phyloP scores from a whole-genome alignment of 1,140 invertebrate genomes.

The Platyscapa corneri region DNA sequence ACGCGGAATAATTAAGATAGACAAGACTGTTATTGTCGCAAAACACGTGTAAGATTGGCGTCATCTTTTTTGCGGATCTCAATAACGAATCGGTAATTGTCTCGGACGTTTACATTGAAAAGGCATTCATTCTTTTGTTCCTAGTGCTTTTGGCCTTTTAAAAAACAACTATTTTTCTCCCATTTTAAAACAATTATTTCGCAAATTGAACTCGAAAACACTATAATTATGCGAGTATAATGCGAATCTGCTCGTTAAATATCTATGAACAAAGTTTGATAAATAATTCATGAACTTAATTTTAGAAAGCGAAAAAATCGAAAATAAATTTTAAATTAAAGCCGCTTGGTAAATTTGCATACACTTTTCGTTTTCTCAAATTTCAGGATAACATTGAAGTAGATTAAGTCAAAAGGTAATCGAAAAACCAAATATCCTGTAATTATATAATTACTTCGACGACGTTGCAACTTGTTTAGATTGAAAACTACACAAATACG shows the following conservation, averaged over 20 bases:
- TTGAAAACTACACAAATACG: too few relatives aligned
- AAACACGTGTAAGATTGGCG: too few relatives aligned
- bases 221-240: background rate
- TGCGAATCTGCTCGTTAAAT: constrained; percentile 14
- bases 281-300: constrained; percentile 11
- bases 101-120: too few relatives aligned
- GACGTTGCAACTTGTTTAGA: background rate
- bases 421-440: background rate
- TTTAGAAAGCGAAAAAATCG: background rate
- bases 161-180: too few relatives aligned
- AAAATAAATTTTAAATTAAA: background rate
- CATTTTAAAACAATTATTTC: background rate
- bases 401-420: background rate
- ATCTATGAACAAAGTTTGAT: background rate
- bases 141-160: too few relatives aligned
- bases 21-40: too few relatives aligned
- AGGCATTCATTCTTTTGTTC: too few relatives aligned
- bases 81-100: too few relatives aligned
- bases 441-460: background rate
- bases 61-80: too few relatives aligned
- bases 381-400: background rate
- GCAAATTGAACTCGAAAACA: background rate
- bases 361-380: background rate
- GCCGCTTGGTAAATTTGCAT: background rate
- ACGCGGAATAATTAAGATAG: too few relatives aligned